phyloP scores from a whole-genome alignment of 2,888 invertebrate genomes.

The Stenotaenia linearis region DNA sequence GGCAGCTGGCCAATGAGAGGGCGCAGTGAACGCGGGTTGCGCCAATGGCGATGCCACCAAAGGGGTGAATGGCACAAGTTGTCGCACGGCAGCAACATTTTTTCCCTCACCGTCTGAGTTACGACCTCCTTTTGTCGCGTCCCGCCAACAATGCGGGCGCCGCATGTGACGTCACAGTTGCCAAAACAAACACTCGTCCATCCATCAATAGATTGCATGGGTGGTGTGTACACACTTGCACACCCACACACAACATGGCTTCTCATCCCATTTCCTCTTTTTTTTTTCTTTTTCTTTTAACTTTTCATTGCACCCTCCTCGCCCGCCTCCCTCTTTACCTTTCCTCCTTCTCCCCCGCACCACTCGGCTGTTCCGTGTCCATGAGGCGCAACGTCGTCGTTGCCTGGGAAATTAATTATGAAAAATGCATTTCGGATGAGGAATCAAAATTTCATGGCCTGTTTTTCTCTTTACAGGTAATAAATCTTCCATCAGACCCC shows the following conservation, averaged over 20 bases:
- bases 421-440: conserved; percentile 29
- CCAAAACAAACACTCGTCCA: conserved; percentile 11
- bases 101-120: conserved; percentile 10
- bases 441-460: conserved; percentile 27
- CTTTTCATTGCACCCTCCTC: not conserved
- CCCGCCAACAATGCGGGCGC: conserved; percentile 15
- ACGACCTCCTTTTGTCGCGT: conserved; percentile 7
- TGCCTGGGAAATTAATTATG: conserved; percentile 26
- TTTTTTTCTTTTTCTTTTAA: not conserved
- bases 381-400: conserved; percentile 27
- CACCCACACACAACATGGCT: not conserved
- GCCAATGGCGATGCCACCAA: conserved; percentile 18
- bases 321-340: not conserved
- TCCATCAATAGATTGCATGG: conserved; percentile 7
- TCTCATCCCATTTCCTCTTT: not conserved
- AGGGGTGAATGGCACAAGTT: conserved; percentile 15
- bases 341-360: not conserved
- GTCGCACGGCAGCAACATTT: conserved; percentile 2
- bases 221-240: not conserved
- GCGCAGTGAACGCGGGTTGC: not conserved
- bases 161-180: conserved; percentile 15
- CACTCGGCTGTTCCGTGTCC: conserved; percentile 3
- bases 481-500: conserved; percentile 30
- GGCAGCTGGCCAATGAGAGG: conserved; percentile 22
- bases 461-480: conserved; percentile 28